Evolutionary conservation across 2,888 invertebrate species (phyloP).

Genomic region (Agapostemon virescens): DNA sequence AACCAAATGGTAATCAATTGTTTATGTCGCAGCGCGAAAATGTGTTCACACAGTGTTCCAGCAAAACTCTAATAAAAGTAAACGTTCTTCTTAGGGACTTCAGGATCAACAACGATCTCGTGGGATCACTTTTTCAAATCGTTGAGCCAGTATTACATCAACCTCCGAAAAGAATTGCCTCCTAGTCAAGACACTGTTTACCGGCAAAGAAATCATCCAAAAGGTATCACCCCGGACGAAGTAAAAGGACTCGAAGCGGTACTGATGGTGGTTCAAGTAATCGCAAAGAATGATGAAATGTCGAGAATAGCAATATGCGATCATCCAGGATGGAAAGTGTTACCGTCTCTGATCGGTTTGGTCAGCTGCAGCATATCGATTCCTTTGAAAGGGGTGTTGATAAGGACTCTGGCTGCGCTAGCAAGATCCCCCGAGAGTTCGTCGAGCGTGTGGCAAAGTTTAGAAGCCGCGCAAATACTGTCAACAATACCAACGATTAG

Average conservation of each 20-base stretch:
- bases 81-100: slow-evolving; percentile 66
- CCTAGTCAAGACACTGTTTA: slow-evolving; percentile 86
- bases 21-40: not conserved
- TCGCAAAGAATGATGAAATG: slow-evolving; percentile 90
- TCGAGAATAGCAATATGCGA: slow-evolving; percentile 92
- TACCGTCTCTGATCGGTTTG: slow-evolving; percentile 90
- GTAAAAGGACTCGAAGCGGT: slow-evolving; percentile 93
- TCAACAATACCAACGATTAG: slow-evolving; percentile 85
- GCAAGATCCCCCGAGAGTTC: slow-evolving; percentile 90
- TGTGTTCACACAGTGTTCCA: not conserved
- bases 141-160: slow-evolving; percentile 87
- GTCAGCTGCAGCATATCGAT: slow-evolving; percentile 93
- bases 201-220: slow-evolving; percentile 81
- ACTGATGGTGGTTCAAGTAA: slow-evolving; percentile 87
- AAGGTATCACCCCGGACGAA: slow-evolving; percentile 89
- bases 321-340: slow-evolving; percentile 92
- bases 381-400: slow-evolving; percentile 90
- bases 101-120: slow-evolving; percentile 83
- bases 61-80: not conserved
- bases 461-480: slow-evolving; percentile 91
- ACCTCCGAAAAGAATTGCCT: slow-evolving; percentile 86
- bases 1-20: slow-evolving; percentile 83
- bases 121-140: slow-evolving; percentile 94
- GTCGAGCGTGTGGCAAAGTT: slow-evolving; percentile 90
- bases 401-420: slow-evolving; percentile 89